phyloP scores from a whole-genome alignment of 2,888 invertebrate species.

The Pyralis farinalis region DNA sequence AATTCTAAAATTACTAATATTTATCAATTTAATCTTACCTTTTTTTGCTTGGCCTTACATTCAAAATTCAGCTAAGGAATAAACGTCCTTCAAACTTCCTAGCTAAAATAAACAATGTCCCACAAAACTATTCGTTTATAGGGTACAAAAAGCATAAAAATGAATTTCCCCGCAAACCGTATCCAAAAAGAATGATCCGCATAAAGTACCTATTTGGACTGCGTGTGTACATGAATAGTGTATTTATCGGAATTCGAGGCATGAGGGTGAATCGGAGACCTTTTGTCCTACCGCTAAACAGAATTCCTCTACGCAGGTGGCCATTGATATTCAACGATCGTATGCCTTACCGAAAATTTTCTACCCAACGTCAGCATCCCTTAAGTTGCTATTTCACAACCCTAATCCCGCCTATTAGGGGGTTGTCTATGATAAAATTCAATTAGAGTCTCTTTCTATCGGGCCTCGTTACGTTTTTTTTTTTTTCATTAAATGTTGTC shows the following conservation, averaged over 20 bases:
- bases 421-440: slow-evolving; percentile 46
- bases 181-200: slow-evolving; percentile 8
- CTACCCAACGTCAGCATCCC: slow-evolving; percentile 36
- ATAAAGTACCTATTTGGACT: slow-evolving; percentile 13
- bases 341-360: slow-evolving; percentile 35
- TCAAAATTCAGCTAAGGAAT: no score
- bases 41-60: no score
- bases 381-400: slow-evolving; percentile 32
- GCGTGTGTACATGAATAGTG: slow-evolving; percentile 16
- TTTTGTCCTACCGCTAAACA: slow-evolving; percentile 32
- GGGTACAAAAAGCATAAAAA: slow-evolving; percentile 2
- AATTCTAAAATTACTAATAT: no score
- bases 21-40: no score
- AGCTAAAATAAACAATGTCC: background rate
- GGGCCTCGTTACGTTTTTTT: slow-evolving; percentile 17
- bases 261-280: slow-evolving; percentile 31
- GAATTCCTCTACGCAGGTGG: slow-evolving; percentile 37
- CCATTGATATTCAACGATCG: slow-evolving; percentile 47
- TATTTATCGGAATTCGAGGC: slow-evolving; percentile 25
- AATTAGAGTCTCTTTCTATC: slow-evolving; percentile 40
- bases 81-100: background rate
- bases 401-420: slow-evolving; percentile 38
- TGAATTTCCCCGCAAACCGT: background rate
- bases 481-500: slow-evolving; percentile 20
- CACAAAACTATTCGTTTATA: slow-evolving; percentile 1